A percentile compares a stretch with the other conserved stretches of the same genome.
Conservation (phyloP, 2,113 vertebrate species). For the Aptenodytes forsteri region DNA sequence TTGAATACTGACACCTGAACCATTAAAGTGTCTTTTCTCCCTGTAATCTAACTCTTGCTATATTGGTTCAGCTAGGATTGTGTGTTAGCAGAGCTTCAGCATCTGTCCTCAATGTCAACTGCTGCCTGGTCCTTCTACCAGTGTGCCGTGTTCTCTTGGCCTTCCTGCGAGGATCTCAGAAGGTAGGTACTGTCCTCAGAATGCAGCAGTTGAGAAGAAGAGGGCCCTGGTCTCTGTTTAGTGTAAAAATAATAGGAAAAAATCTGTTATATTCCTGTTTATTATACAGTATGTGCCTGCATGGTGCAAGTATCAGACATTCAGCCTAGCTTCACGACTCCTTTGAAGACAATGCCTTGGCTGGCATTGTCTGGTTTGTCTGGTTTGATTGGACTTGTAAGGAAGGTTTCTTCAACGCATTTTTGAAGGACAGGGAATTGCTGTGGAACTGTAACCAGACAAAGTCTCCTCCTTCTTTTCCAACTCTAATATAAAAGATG, state of each 20-base stretch:
- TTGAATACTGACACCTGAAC: neutral
- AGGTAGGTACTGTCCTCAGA: constrained; percentile 71
- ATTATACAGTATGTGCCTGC: neutral
- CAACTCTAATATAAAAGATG: neutral
- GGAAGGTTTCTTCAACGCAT: neutral
- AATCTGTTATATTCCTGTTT: neutral
- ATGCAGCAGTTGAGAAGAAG: no score
- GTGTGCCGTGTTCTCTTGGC: constrained; percentile 90
- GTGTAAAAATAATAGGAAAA: neutral
- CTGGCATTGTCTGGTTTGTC: neutral
- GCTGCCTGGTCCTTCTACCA: constrained; percentile 91
- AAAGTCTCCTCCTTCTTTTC: neutral
- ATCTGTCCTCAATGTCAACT: constrained; percentile 94
- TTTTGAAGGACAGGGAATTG: neutral
- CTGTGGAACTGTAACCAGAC: neutral
- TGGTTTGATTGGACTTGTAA: neutral
- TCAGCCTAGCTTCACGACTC: neutral
- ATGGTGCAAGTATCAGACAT: neutral
- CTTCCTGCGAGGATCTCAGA: constrained; percentile 84
- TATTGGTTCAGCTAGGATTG: constrained; percentile 91
- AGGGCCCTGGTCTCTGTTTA: neutral
- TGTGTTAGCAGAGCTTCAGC: constrained; percentile 97
- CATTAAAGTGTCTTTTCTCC: neutral
- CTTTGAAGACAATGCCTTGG: neutral
- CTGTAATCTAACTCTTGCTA: constrained; percentile 63